Evolutionary conservation across 1,140 invertebrate species (phyloP).

Genomic region (Aphidius ervi): DNA sequence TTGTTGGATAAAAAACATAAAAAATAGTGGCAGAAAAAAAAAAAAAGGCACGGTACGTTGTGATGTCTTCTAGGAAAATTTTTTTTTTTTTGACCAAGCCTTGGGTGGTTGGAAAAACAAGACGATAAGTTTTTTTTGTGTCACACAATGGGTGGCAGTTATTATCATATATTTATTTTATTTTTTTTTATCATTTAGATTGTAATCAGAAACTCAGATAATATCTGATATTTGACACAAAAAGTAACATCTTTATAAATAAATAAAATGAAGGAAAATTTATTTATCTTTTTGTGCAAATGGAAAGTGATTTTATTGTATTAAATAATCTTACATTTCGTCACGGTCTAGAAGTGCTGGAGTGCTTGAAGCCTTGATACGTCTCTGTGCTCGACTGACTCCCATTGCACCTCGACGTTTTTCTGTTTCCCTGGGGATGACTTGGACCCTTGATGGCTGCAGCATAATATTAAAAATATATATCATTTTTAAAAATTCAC

Average conservation of each 20-base stretch:
- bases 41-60: no score
- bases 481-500: neutral
- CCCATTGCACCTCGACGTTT: slow-evolving; percentile 47
- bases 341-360: slow-evolving; percentile 53
- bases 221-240: neutral
- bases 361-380: slow-evolving; percentile 56
- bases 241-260: neutral
- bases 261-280: no score
- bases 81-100: no score
- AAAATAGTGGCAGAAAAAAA: no score
- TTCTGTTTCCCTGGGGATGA: slow-evolving; percentile 33
- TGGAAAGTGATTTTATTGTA: neutral
- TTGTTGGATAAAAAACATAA: no score
- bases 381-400: slow-evolving; percentile 48
- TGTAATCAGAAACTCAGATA: neutral
- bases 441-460: slow-evolving; percentile 48
- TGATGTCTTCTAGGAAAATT: no score
- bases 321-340: slow-evolving; percentile 41
- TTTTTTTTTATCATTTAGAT: neutral
- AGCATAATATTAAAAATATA: slow-evolving; percentile 32
- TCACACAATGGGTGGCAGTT: no score
- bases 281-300: no score
- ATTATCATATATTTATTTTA: no score
- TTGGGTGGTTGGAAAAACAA: no score
- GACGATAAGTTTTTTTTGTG: no score